Percentiles rank a stretch among this genome's conserved stretches.
phyloP scores from a whole-genome alignment of 2,888 invertebrate genomes.

The Lottia gigantea region DNA sequence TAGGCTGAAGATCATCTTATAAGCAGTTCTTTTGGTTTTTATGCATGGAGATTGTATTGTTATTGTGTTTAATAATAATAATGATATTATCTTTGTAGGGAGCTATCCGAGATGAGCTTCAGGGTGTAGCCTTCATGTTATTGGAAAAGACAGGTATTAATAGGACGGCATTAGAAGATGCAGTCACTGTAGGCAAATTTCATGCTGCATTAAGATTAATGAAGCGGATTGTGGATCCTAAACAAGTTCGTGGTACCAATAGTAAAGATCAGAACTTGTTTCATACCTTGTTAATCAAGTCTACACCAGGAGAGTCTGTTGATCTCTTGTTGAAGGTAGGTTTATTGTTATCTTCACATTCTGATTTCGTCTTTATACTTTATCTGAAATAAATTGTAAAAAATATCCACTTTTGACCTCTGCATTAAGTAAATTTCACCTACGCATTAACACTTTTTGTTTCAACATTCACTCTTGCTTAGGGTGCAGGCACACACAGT shows the following conservation, averaged over 20 bases:
- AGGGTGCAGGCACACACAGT: no score
- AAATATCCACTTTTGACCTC: no score
- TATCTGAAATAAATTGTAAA: no score
- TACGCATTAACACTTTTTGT: no score
- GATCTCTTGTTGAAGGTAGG: conserved; percentile 54
- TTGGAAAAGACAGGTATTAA: conserved; percentile 65
- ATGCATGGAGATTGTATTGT: no score
- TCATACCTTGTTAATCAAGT: conserved; percentile 65
- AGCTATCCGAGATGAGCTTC: conserved; percentile 69
- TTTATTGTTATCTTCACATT: no score
- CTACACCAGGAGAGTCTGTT: conserved; percentile 36
- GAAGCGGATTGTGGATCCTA: conserved; percentile 54
- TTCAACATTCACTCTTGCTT: no score
- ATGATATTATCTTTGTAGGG: conserved; percentile 39
- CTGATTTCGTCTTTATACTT: neutral
- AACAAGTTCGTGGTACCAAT: conserved; percentile 50
- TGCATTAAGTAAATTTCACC: no score
- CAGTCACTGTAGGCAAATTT: conserved; percentile 67
- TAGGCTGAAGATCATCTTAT: no score
- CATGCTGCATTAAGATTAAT: conserved; percentile 68
- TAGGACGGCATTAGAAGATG: conserved; percentile 68
- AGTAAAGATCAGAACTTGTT: conserved; percentile 65
- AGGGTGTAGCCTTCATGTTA: conserved; percentile 70
- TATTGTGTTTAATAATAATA: no score
- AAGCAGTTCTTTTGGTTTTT: no score